Evolutionary conservation across 2,797 vertebrate species (phyloP), one percentile per base, ranked within the genome.

Genomic region (Oreochromis grahami): DNA sequence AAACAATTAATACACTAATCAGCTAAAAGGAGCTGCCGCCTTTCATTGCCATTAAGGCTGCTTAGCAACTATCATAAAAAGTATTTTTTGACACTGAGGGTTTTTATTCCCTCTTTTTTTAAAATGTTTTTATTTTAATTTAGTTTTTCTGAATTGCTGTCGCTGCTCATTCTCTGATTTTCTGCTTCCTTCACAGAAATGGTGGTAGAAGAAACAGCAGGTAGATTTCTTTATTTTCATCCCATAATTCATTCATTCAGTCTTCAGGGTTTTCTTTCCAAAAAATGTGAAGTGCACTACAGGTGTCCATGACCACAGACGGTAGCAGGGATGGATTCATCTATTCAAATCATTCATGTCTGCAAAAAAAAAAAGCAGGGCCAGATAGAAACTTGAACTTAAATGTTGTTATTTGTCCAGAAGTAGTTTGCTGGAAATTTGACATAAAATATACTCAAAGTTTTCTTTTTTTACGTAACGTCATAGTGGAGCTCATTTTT

Each of bases 1-100:
- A 94, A 92, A 93, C 92, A 93, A 93, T 93, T 92, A 95, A 93
- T 90, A 82, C 83, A 84, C 81, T 92, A 93, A 94, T 91, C 87
- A 86, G 85, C 88, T 84, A 85, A 84, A 79, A 76, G 86, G 84
- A 29, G 38, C 21, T 17, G 87, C 82, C 81, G 84, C 89, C 88
- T 92, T 86, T 77, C 77, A 76, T 72, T 72, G 52, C 4, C 78
- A 53, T 65, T 80, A 83, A 83, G 2, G 78, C 89, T 81, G 87
- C 87, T 68, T 36, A 81, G 84, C 83, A 82, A 84, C 76, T 32
- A 83, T 79, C 76, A 60, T 14, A 19, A 53, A 76, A 86, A 24
- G 10, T 26, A 12, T 1, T 1, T 21, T 50, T 81, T 55, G 4
- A 29, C 53, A 43, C 52, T 77, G n/a, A 55, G 43, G 34, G 51